Conservation (phyloP, 2,797 vertebrate species). For the Phataginus tetradactyla region DNA sequence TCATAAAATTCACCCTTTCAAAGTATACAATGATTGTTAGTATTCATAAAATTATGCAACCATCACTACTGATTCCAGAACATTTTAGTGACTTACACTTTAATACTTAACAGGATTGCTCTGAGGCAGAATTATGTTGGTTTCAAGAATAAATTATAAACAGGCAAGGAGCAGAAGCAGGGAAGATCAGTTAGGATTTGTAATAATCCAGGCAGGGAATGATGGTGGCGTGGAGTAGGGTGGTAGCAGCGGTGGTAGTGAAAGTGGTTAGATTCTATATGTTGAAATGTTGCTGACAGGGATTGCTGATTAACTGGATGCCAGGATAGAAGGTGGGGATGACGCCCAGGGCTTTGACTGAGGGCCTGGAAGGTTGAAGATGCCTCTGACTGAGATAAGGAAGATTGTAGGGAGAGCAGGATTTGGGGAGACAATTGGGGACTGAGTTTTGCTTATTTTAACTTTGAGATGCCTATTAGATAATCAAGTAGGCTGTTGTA, state of each 20-base stretch:
- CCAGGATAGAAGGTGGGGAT: background rate
- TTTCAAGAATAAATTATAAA: conserved; percentile 58
- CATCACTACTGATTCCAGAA: conserved; percentile 19
- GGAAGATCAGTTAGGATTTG: conserved; percentile 1
- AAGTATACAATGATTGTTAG: conserved; percentile 35
- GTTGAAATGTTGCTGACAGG: background rate
- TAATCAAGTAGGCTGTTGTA: background rate
- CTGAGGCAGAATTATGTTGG: conserved; percentile 6
- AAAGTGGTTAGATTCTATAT: background rate
- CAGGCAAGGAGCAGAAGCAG: conserved; percentile 17
- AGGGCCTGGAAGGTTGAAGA: background rate
- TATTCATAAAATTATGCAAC: conserved; percentile 24
- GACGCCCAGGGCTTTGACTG: background rate
- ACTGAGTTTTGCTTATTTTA: background rate
- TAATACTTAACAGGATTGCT: conserved; percentile 50
- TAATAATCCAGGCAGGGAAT: background rate
- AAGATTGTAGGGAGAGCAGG: background rate
- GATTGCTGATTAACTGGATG: conserved; percentile 6
- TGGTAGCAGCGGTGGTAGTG: background rate
- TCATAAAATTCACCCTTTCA: background rate
- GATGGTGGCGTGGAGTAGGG: background rate
- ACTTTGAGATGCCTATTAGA: background rate
- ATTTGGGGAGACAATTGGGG: background rate
- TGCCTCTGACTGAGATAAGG: background rate
- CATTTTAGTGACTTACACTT: conserved; percentile 33